Base-by-base conservation (phyloP, 2,113 vertebrate genomes). In the Cyanoderma ruficeps region DNA sequence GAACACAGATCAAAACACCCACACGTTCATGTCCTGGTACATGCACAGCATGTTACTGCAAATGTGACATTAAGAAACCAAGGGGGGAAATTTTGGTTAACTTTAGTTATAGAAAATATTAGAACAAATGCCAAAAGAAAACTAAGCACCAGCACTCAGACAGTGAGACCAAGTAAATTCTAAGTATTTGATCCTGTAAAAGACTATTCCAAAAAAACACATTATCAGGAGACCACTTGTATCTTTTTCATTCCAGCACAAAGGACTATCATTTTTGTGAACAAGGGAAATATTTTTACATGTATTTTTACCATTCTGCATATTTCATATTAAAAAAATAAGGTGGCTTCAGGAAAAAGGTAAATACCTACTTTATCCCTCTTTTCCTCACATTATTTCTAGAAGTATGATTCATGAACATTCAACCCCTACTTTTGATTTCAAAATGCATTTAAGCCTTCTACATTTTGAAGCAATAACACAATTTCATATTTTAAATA, bases 1-100 rank as follows among this genome's bases (percentile, higher is more conserved):
- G 57, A 95, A 96, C 52, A 86, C 50, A 70, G 88, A 93, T 44
- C 94, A 90, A 64, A 90, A 96, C 93, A 93, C 94, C 95, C 93
- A 94, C 95, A 92, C 71, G n/a, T 59, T 81, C 85, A 15, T 80
- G 83, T 90, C 94, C 94, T 89, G 31, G 71, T 83, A 93, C 93
- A 92, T 15, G 56, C 92, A 93, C 85, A 94, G 85, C 76, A 68
- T 81, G 82, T 94, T 89, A 85, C 64, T 83, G 75, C 70, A 89
- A 91, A 96, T 50, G 35, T 86, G 82, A 88, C 82, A 95, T 92
- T 92, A 93, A 94, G 49, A 88, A 96, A 93, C 39, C 35, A 52
- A 31, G 16, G 5, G 39, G 14, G 14, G 1, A 31, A 56, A 42
- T 17, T 23, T 5, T 44, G 13, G 24, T 92, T 90, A 75, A 82